Evolutionary conservation across 2,113 vertebrate species (phyloP).

Genomic region (Phasianus colchicus): DNA sequence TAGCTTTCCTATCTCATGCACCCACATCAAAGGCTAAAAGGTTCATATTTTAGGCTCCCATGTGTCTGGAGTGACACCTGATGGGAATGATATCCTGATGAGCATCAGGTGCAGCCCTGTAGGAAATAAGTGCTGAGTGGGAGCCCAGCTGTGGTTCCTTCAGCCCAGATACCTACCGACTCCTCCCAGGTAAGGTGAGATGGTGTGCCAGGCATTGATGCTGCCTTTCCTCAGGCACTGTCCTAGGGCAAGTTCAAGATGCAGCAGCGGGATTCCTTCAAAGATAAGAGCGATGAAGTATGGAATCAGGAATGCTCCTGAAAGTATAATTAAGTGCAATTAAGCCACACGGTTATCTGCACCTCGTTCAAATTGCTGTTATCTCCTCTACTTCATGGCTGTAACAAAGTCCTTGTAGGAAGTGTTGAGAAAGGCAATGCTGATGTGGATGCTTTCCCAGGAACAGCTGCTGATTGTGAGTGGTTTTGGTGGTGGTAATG

Average conservation of each 20-base stretch:
- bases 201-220: conserved; percentile 85
- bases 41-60: background rate
- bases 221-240: conserved; percentile 87
- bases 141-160: background rate
- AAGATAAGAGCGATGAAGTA: conserved; percentile 87
- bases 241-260: conserved; percentile 89
- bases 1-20: background rate
- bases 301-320: conserved; percentile 93
- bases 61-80: background rate
- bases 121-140: background rate
- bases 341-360: background rate
- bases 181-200: conserved; percentile 87
- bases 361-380: background rate
- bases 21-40: background rate
- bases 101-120: background rate
- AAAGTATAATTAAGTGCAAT: background rate
- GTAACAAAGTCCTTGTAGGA: background rate
- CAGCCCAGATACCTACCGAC: conserved; percentile 74
- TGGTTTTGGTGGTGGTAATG: background rate
- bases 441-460: background rate
- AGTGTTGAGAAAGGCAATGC: background rate
- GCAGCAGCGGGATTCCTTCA: conserved; percentile 89
- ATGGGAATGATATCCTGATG: background rate
- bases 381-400: background rate
- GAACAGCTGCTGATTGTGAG: background rate